These are phyloP conservation scores for Hyalella azteca DNA, from an alignment of 2,888 invertebrate species.

Conservation along the genomic window DNA sequence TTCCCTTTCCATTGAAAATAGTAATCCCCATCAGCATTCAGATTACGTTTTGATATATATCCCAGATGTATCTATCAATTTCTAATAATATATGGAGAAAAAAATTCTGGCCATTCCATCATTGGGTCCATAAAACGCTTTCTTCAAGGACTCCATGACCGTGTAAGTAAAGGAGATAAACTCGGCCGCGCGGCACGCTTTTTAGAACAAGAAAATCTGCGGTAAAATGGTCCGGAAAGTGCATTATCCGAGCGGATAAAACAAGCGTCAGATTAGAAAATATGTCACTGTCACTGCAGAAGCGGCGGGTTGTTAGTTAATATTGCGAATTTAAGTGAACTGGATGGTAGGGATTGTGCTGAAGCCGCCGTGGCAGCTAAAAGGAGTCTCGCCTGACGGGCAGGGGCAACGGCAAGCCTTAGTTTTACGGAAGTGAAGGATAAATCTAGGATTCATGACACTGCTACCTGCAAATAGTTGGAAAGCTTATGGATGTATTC, in stretches of 20 bases:
- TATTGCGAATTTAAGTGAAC: slow-evolving; percentile 36
- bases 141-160: not conserved
- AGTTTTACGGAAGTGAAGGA: too few species aligned
- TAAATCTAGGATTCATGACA: too few species aligned
- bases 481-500: too few species aligned
- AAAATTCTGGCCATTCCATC: not conserved
- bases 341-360: slow-evolving; percentile 24
- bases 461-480: too few species aligned
- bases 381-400: not conserved
- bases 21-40: too few species aligned
- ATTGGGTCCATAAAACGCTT: not conserved
- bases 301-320: slow-evolving; percentile 36
- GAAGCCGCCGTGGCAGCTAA: not conserved
- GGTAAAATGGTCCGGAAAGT: slow-evolving; percentile 34
- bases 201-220: slow-evolving; percentile 29
- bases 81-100: too few species aligned
- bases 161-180: slow-evolving; percentile 12
- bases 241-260: slow-evolving; percentile 36
- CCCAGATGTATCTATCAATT: too few species aligned
- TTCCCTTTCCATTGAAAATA: too few species aligned
- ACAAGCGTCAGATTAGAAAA: slow-evolving; percentile 37
- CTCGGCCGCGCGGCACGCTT: slow-evolving; percentile 9
- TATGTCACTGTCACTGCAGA: slow-evolving; percentile 36
- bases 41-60: too few species aligned
- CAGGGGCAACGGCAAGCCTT: not conserved